Percentiles rank a stretch among this genome's conserved stretches.
These are phyloP conservation scores for Reticulitermes lucifugus DNA, from an alignment of 2,888 invertebrate species.

Conservation along the genomic window DNA sequence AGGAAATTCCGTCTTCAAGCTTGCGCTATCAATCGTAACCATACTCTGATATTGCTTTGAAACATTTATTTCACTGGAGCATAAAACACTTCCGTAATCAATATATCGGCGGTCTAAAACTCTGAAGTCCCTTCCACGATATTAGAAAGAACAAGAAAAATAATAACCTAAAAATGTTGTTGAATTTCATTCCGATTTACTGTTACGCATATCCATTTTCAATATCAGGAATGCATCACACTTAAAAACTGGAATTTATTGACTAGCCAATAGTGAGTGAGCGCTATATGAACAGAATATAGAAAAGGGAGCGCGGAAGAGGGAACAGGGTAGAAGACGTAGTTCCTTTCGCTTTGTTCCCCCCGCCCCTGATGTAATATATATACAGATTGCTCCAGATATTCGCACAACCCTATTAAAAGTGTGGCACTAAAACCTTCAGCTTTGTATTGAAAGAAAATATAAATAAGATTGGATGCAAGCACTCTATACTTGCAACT, in stretches of 20 bases:
- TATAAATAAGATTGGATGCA: not conserved
- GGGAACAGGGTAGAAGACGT: not conserved
- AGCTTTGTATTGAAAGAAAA: not conserved
- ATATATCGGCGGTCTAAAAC: no score
- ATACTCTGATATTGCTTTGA: no score
- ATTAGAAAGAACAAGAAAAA: not conserved
- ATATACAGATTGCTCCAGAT: not conserved
- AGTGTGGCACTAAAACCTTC: not conserved
- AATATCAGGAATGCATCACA: slow-evolving; percentile 14
- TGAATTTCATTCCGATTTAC: slow-evolving; percentile 16
- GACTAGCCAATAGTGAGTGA: not conserved
- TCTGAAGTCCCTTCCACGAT: no score
- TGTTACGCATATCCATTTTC: slow-evolving; percentile 3
- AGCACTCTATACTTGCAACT: not conserved
- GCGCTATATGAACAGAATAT: not conserved
- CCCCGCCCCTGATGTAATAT: not conserved
- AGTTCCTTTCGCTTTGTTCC: not conserved
- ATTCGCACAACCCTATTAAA: not conserved
- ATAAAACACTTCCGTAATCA: no score
- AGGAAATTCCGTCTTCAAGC: no score
- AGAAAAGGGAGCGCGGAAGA: not conserved
- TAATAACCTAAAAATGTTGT: not conserved
- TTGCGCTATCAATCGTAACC: no score
- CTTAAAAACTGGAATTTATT: slow-evolving; percentile 18
- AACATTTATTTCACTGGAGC: no score